These are phyloP conservation scores for Magallana angulata DNA, from an alignment of 1,140 invertebrate genomes.

Conservation along the genomic window DNA sequence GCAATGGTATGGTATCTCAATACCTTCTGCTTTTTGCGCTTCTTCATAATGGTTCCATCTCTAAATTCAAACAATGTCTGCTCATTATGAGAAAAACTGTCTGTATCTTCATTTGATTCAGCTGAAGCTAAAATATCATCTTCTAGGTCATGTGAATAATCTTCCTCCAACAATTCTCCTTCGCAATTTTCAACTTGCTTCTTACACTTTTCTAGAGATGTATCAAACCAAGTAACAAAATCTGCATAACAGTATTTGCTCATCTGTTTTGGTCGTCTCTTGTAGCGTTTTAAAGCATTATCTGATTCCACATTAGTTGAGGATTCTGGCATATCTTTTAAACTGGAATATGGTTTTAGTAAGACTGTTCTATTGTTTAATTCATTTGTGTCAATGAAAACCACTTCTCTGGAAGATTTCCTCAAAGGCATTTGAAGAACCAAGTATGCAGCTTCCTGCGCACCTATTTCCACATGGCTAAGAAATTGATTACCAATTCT, in stretches of 20 bases:
- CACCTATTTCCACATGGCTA: constrained; percentile 39
- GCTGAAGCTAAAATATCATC: constrained; percentile 18
- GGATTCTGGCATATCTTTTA: constrained; percentile 19
- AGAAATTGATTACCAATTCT: constrained; percentile 51
- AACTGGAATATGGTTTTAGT: constrained; percentile 7
- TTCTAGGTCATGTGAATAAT: constrained; percentile 11
- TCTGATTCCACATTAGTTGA: constrained; percentile 40
- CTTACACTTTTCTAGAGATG: neutral
- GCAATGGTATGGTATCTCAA: constrained; percentile 32
- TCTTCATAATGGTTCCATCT: constrained; percentile 46
- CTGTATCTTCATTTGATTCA: constrained; percentile 10
- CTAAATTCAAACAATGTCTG: constrained; percentile 19
- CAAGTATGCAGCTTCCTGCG: constrained; percentile 44
- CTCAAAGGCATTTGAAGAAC: constrained; percentile 46
- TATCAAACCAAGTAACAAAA: constrained; percentile 41
- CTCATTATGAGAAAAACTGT: neutral
- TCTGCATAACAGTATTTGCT: constrained; percentile 35
- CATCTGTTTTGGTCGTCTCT: constrained; percentile 1
- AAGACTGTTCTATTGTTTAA: constrained; percentile 25
- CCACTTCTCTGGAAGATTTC: constrained; percentile 2
- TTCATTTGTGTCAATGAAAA: constrained; percentile 41
- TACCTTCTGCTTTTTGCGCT: constrained; percentile 41
- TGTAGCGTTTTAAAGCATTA: constrained; percentile 20
- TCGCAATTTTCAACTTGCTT: constrained; percentile 7
- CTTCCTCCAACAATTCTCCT: constrained; percentile 35